Evolutionary conservation across 2,888 invertebrate species (phyloP), one percentile per base, ranked within the genome.

Genomic region (Sinodicranocentrus sp.): DNA sequence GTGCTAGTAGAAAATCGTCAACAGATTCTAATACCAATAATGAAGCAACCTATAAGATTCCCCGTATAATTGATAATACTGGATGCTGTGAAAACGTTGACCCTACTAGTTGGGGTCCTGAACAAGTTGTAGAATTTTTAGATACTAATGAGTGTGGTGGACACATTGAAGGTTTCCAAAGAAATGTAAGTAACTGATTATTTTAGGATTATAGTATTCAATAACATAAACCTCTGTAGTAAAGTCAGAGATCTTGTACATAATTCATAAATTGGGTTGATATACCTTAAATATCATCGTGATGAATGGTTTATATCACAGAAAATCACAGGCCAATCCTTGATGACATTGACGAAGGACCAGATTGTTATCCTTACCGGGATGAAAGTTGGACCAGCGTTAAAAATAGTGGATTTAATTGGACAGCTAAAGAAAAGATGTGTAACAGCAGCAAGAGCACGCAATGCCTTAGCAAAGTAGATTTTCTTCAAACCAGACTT

Each of bases 381-480:
- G 88, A 97, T 96, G 93, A 98, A 97, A 92, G 97, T 98, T 82
- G 98, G 98, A 0, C 98, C 98, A 6, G 97, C 97, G 19, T 91
- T 98, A 84, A 98, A 98, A 92, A 97, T 98, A 89, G 95, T 94
- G 90, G 97, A 98, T 92, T 93, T 98, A 87, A 96, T 98, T 90
- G 96, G 97, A 90, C 96, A 97, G 90, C 92, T 98, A 72, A 97
- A 96, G 92, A 97, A 96, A 92, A 95, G 96, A 92, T 94, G 95
- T 86, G 94, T 94, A 91, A 94, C 94, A 85, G 93, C 94, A 10
- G 82, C 85, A 13, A 78, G 80, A 80, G 87, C 84, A 8, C 80
- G 86, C 26, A 87, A 87, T 63, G 84, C 86, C 57, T 71, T 86
- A 57, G 84, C 63, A 65, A 86, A 84, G 52, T 85, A 78, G 65